Conservation (phyloP, 2,113 vertebrate species). For the Rhipidura dahli region DNA sequence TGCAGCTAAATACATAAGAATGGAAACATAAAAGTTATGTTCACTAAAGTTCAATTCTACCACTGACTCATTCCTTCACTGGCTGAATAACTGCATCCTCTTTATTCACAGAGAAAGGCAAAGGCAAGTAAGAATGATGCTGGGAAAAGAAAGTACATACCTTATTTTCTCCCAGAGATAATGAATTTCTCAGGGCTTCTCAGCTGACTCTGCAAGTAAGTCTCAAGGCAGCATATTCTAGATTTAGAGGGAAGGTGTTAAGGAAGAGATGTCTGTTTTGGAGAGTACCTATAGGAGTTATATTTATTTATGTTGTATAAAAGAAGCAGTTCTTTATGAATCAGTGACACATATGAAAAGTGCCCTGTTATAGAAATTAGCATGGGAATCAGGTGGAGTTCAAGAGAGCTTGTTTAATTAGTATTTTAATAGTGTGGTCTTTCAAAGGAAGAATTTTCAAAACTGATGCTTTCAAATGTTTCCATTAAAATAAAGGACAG, state of each 20-base stretch:
- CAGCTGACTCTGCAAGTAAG: neutral
- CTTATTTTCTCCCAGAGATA: neutral
- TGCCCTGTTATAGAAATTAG: neutral
- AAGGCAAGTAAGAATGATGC: neutral
- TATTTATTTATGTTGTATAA: neutral
- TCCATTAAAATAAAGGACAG: neutral
- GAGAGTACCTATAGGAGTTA: neutral
- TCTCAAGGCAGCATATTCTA: neutral
- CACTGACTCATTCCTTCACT: neutral
- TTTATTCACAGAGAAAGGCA: neutral
- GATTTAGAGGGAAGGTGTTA: neutral
- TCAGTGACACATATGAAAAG: neutral
- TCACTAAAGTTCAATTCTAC: neutral
- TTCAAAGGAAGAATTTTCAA: neutral
- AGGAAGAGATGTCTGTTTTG: neutral
- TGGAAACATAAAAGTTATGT: neutral
- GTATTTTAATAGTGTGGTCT: neutral
- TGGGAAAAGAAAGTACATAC: neutral
- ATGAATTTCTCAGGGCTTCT: neutral
- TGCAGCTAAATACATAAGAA: neutral
- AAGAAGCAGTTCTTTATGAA: neutral
- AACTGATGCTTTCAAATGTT: neutral
- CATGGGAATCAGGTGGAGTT: neutral
- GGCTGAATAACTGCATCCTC: neutral
- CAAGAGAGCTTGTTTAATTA: neutral